Percentiles rank a stretch among this genome's conserved stretches.
Conservation (phyloP, 2,113 vertebrate genomes). For the Trinectes maculatus region DNA sequence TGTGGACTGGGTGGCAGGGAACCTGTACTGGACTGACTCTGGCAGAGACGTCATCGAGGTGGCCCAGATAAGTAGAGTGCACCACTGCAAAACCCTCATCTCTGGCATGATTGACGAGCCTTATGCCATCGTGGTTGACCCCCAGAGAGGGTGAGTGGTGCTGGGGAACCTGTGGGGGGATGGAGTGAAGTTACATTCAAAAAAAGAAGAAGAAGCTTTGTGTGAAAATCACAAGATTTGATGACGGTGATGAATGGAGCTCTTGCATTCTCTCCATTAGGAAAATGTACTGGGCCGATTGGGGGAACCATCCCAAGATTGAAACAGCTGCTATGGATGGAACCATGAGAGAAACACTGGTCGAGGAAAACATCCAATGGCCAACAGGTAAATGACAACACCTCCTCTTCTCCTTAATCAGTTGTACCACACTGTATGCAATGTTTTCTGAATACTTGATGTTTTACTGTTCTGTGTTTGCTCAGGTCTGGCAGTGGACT, state of each 20-base stretch:
- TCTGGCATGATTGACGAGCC: conserved; percentile 97
- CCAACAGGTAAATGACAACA: conserved; percentile 85
- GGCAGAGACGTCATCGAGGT: conserved; percentile 95
- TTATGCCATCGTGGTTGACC: conserved; percentile 94
- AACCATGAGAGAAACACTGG: conserved; percentile 91
- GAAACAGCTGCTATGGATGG: conserved; percentile 97
- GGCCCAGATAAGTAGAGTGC: conserved; percentile 90
- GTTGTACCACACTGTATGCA: neutral
- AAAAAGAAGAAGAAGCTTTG: neutral
- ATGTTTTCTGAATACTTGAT: neutral
- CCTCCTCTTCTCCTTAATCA: neutral
- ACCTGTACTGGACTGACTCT: conserved; percentile 97
- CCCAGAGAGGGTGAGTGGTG: conserved; percentile 85
- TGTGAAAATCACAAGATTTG: neutral
- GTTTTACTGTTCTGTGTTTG: neutral
- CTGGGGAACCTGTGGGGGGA: too few relatives aligned
- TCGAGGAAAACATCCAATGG: conserved; percentile 97
- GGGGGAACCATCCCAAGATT: conserved; percentile 98
- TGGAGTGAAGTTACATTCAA: neutral
- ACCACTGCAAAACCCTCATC: conserved; percentile 93
- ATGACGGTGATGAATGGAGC: neutral
- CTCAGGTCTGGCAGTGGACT: conserved; percentile 93
- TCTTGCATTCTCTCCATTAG: conserved; percentile 68
- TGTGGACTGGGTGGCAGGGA: conserved; percentile 96
- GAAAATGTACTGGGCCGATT: conserved; percentile 99